Evolutionary conservation across 2,797 vertebrate genomes (phyloP).

Genomic region (Chelon auratus): DNA sequence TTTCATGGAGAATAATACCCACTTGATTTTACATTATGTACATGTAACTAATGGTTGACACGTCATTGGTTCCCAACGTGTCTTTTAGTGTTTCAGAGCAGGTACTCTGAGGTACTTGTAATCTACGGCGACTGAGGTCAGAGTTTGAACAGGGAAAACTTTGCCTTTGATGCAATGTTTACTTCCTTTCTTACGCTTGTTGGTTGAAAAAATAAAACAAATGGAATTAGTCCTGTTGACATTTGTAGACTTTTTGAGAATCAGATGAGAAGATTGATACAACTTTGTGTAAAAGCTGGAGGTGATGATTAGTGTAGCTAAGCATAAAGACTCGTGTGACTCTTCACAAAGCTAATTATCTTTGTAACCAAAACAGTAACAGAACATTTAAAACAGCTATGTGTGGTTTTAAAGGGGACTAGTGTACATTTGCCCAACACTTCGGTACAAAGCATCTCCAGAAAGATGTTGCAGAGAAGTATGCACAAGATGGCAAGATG

Average conservation of each 20-base stretch:
- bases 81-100: slow-evolving; percentile 70
- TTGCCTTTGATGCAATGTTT: not conserved
- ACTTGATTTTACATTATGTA: slow-evolving; percentile 24
- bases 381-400: not conserved
- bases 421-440: not conserved
- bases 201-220: slow-evolving; percentile 6
- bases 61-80: slow-evolving; percentile 70
- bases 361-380: not conserved
- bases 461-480: not conserved
- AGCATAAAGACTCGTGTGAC: slow-evolving; percentile 1
- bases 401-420: not conserved
- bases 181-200: slow-evolving; percentile 15
- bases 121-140: slow-evolving; percentile 13
- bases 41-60: slow-evolving; percentile 48
- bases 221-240: not conserved
- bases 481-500: too few relatives aligned
- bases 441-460: not conserved
- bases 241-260: not conserved
- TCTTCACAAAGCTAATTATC: not conserved
- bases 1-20: slow-evolving; percentile 12
- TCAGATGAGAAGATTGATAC: not conserved
- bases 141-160: slow-evolving; percentile 21
- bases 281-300: not conserved
- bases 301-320: slow-evolving; percentile 12
- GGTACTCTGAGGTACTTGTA: slow-evolving; percentile 76